These are phyloP conservation scores for Oscheius sp. DNA, from an alignment of 2,888 invertebrate species.

Conservation along the genomic window DNA sequence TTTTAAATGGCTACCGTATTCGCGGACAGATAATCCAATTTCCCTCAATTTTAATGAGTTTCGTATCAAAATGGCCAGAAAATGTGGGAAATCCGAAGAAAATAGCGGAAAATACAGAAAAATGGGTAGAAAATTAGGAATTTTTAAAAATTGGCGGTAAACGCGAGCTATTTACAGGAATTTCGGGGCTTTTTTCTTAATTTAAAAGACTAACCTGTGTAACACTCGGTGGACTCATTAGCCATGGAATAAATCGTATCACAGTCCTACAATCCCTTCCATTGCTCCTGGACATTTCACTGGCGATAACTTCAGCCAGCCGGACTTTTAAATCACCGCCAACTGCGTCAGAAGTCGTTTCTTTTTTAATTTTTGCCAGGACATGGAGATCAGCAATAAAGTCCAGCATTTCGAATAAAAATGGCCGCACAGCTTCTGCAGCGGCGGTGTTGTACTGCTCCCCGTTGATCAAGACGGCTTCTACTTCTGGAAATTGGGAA, in stretches of 20 bases:
- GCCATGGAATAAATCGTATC: slow-evolving; percentile 71
- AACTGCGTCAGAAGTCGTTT: slow-evolving; percentile 79
- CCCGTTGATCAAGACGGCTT: slow-evolving; percentile 47
- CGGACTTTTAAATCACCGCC: slow-evolving; percentile 94
- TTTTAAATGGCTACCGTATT: neutral
- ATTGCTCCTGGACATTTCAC: slow-evolving; percentile 60
- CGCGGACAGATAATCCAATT: neutral
- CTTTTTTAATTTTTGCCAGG: slow-evolving; percentile 87
- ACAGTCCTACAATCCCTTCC: slow-evolving; percentile 67
- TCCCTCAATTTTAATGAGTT: neutral
- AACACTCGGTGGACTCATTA: slow-evolving; percentile 70
- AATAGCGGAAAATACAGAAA: too few relatives aligned
- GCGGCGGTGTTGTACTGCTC: slow-evolving; percentile 82
- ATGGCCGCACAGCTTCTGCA: slow-evolving; percentile 91
- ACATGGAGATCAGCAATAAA: slow-evolving; percentile 96
- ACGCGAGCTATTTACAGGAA: too few relatives aligned
- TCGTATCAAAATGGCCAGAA: neutral
- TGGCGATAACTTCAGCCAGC: slow-evolving; percentile 54
- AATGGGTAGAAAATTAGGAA: too few relatives aligned
- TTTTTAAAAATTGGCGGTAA: too few relatives aligned
- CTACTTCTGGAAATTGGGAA: slow-evolving; percentile 50
- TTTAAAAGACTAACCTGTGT: slow-evolving; percentile 52
- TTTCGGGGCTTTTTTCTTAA: neutral
- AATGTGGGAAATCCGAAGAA: too few relatives aligned
- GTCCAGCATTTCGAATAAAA: slow-evolving; percentile 91